Conservation (phyloP, 2,888 invertebrate genomes). For the Allolobophora icterica region DNA sequence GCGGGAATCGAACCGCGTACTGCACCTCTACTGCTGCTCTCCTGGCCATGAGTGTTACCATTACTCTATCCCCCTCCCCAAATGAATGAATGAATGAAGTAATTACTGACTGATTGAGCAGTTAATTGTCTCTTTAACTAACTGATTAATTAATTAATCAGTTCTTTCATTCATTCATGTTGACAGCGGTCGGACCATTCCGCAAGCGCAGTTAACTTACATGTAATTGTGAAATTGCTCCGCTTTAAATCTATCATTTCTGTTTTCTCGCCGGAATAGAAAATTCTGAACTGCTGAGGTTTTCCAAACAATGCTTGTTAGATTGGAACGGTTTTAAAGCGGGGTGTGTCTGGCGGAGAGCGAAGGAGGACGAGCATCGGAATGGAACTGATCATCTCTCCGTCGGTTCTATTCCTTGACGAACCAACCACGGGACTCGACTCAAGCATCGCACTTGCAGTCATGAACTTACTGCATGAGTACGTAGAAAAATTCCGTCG, state of each 20-base stretch:
- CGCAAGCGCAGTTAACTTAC: not conserved
- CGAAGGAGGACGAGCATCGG: constrained; percentile 65
- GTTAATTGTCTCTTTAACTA: too few relatives aligned
- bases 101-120: too few relatives aligned
- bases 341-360: constrained; percentile 65
- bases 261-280: not conserved
- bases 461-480: constrained; percentile 57
- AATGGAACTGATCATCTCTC: constrained; percentile 65
- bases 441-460: constrained; percentile 64
- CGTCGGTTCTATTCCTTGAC: constrained; percentile 64
- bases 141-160: too few relatives aligned
- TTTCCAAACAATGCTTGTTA: not conserved
- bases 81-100: too few relatives aligned
- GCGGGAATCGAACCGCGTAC: too few relatives aligned
- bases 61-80: too few relatives aligned
- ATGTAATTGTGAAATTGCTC: not conserved
- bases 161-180: too few relatives aligned
- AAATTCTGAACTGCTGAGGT: too few relatives aligned
- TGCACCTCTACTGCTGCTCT: too few relatives aligned
- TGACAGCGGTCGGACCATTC: too few relatives aligned
- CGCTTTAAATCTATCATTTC: not conserved
- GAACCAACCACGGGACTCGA: constrained; percentile 66
- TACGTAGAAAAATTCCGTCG: not conserved
- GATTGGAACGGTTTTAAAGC: not conserved
- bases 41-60: too few relatives aligned